A percentile compares a stretch with the other conserved stretches of the same genome.
phyloP scores from a whole-genome alignment of 2,888 invertebrate genomes.

The Ophion ellenae region DNA sequence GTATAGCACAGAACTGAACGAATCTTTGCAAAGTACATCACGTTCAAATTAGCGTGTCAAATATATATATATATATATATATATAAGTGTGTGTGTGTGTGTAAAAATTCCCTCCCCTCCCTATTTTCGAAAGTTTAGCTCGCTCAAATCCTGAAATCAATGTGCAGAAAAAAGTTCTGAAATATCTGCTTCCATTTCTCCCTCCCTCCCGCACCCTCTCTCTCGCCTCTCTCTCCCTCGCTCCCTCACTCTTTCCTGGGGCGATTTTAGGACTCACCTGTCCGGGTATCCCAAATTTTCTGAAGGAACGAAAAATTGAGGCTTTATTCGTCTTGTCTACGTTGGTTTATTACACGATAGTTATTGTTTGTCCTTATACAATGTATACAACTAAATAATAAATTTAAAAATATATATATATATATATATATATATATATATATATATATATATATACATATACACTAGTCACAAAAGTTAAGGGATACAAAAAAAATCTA shows the following conservation, averaged over 20 bases:
- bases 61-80: neutral
- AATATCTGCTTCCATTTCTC: slow-evolving; percentile 2
- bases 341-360: no score
- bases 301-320: neutral
- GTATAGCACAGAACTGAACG: neutral
- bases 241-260: neutral
- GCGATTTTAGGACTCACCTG: neutral
- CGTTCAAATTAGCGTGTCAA: slow-evolving; percentile 13
- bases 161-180: slow-evolving; percentile 21
- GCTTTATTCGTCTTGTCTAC: no score
- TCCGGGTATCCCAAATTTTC: neutral
- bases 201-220: neutral
- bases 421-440: no score
- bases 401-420: no score
- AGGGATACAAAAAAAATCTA: no score
- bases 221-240: neutral
- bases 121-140: neutral
- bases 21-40: slow-evolving; percentile 6
- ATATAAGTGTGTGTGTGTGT: no score
- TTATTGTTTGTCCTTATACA: no score
- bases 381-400: no score
- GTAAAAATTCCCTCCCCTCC: neutral
- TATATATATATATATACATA: no score
- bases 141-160: neutral
- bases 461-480: no score